Evolutionary conservation across 2,888 invertebrate genomes (phyloP).

Genomic region (Nemoura dubitans): DNA sequence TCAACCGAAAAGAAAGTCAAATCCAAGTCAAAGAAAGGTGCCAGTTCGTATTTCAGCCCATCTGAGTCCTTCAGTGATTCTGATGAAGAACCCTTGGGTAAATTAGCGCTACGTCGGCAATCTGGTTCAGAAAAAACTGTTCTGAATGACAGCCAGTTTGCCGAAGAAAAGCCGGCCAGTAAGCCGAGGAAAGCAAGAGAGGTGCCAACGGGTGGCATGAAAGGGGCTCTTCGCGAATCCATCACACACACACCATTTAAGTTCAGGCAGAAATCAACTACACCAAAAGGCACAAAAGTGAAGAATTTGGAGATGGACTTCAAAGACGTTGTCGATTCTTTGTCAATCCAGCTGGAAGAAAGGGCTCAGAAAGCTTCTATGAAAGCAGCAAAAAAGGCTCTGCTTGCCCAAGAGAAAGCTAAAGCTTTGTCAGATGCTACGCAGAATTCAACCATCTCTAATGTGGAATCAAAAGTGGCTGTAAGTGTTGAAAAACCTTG

Average conservation of each 20-base stretch:
- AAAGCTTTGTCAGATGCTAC: background rate
- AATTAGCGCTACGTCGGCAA: constrained; percentile 58
- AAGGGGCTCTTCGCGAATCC: constrained; percentile 28
- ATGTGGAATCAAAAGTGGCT: background rate
- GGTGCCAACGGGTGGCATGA: constrained; percentile 22
- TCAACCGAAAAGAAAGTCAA: constrained; percentile 2
- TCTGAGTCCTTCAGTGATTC: constrained; percentile 65
- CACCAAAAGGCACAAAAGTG: background rate
- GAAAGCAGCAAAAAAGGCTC: background rate
- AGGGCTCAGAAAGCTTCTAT: background rate
- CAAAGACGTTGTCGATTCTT: background rate
- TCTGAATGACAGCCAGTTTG: background rate
- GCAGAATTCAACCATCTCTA: background rate
- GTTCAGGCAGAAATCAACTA: background rate
- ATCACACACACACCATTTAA: constrained; percentile 25
- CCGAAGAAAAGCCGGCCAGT: background rate
- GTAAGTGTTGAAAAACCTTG: background rate
- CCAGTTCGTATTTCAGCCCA: background rate
- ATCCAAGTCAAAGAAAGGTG: background rate
- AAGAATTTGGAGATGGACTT: background rate
- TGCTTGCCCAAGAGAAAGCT: background rate
- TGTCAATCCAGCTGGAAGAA: background rate
- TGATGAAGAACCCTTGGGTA: constrained; percentile 72
- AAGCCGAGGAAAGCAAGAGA: constrained; percentile 14
- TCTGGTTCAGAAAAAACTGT: background rate